Conservation (phyloP, 1,140 invertebrate genomes). For the Trialeurodes vaporariorum region DNA sequence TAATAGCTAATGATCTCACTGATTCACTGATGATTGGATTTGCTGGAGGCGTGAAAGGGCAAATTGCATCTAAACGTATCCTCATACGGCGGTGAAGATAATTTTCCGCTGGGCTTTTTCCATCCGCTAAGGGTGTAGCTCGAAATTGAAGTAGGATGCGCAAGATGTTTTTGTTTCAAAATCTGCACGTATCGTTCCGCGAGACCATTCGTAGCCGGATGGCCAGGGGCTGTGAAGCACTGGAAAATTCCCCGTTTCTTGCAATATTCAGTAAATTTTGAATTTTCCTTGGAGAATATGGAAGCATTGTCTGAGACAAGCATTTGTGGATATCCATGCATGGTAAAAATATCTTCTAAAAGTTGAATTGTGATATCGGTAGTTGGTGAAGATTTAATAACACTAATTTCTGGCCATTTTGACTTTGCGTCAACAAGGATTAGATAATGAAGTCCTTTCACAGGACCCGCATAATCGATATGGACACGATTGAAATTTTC, state of each 20-base stretch:
- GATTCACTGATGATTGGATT: slow-evolving; percentile 22
- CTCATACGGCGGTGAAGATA: slow-evolving; percentile 33
- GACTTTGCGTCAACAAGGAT: slow-evolving; percentile 34
- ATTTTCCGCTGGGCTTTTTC: slow-evolving; percentile 27
- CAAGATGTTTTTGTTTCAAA: slow-evolving; percentile 23
- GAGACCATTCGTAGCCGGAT: slow-evolving; percentile 27
- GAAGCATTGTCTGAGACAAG: slow-evolving; percentile 7
- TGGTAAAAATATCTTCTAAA: slow-evolving; percentile 2
- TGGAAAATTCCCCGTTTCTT: slow-evolving; percentile 26
- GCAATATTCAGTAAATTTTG: slow-evolving; percentile 20
- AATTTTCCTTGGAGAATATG: no score
- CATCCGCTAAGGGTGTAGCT: slow-evolving; percentile 10
- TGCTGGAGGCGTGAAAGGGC: slow-evolving; percentile 38
- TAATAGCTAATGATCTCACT: background rate
- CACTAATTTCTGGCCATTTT: slow-evolving; percentile 23
- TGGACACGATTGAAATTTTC: slow-evolving; percentile 25
- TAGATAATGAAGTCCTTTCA: slow-evolving; percentile 30
- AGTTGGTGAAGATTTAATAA: background rate
- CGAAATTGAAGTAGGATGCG: slow-evolving; percentile 11
- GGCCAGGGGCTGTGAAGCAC: slow-evolving; percentile 23
- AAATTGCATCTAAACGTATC: slow-evolving; percentile 36
- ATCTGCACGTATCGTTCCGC: slow-evolving; percentile 31
- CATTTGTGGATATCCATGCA: slow-evolving; percentile 4
- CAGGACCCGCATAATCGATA: slow-evolving; percentile 26
- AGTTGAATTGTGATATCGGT: slow-evolving; percentile 2